phyloP scores from a whole-genome alignment of 2,113 vertebrate genomes.

The Embiotoca jacksoni region DNA sequence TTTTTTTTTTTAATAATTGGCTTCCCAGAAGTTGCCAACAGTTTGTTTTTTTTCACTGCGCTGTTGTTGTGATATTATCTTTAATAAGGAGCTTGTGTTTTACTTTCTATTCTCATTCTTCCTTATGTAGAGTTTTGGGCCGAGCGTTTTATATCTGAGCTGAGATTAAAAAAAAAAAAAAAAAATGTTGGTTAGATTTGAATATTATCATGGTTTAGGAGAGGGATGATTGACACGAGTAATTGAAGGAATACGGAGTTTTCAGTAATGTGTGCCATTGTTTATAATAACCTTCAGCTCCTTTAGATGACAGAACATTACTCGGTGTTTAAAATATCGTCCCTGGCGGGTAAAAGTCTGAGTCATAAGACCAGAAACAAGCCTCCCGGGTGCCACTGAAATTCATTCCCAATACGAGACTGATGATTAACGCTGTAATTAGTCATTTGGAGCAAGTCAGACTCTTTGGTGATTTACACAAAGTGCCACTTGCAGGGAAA shows the following conservation, averaged over 20 bases:
- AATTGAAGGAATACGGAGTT: not conserved
- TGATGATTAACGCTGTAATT: too few relatives aligned
- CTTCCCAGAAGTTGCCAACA: conserved; percentile 17
- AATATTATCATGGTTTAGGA: conserved; percentile 10
- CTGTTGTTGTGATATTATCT: not conserved
- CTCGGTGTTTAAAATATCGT: not conserved
- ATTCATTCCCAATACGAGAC: not conserved
- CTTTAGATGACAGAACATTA: not conserved
- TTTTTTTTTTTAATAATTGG: not conserved
- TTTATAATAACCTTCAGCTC: conserved; percentile 8
- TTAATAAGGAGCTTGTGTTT: not conserved
- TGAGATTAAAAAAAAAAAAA: not conserved
- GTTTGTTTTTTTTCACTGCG: not conserved
- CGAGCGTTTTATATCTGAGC: not conserved
- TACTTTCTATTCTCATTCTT: not conserved
- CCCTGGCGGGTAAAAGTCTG: not conserved
- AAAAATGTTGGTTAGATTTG: too few relatives aligned
- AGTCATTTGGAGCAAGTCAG: not conserved
- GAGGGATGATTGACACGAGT: not conserved
- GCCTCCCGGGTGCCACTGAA: not conserved
- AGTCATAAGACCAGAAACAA: conserved; percentile 7
- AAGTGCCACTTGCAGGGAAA: not conserved
- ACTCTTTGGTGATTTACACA: not conserved
- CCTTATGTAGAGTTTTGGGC: not conserved
- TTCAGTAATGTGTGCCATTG: too few relatives aligned